Percentiles rank a stretch among this genome's conserved stretches.
These are phyloP conservation scores for Xenopus laevis DNA, from an alignment of 2,113 vertebrate genomes.

Conservation along the genomic window DNA sequence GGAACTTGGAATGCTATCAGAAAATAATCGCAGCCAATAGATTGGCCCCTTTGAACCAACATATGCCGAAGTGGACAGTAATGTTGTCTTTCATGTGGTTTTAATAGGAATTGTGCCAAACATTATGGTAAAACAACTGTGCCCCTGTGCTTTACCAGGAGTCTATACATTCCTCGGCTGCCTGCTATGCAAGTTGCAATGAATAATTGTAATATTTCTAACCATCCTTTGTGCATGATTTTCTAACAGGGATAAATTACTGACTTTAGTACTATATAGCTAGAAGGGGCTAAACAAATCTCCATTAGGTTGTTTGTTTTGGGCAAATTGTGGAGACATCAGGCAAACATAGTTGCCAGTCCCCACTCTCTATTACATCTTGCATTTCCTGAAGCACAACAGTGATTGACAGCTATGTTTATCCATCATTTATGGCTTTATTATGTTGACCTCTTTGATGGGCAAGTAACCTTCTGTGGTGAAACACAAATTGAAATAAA, in stretches of 20 bases:
- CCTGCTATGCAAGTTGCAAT: too few species aligned
- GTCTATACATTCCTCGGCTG: too few species aligned
- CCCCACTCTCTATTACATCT: not conserved
- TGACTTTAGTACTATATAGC: too few species aligned
- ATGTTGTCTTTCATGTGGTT: slow-evolving; percentile 67
- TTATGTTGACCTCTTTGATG: too few species aligned
- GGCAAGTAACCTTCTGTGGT: too few species aligned
- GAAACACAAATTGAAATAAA: too few species aligned
- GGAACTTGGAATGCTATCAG: slow-evolving; percentile 65
- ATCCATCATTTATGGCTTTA: too few species aligned
- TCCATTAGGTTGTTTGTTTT: too few species aligned
- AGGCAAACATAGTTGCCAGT: not conserved
- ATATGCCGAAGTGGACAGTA: slow-evolving; percentile 70
- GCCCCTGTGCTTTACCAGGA: too few species aligned
- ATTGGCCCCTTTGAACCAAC: slow-evolving; percentile 66
- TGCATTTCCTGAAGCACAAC: not conserved
- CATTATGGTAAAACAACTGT: slow-evolving; percentile 35
- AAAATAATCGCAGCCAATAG: slow-evolving; percentile 65
- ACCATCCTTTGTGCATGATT: too few species aligned
- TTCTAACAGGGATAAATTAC: too few species aligned
- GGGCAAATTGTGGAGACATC: not conserved
- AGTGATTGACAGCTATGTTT: not conserved
- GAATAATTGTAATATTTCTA: not conserved
- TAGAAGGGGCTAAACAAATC: too few species aligned
- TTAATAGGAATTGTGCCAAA: slow-evolving; percentile 58